Percentiles rank a stretch among this genome's conserved stretches.
phyloP scores from a whole-genome alignment of 37 sponge, comb jelly and placozoan genomes.

The Chondrilla cf. caribensis region DNA sequence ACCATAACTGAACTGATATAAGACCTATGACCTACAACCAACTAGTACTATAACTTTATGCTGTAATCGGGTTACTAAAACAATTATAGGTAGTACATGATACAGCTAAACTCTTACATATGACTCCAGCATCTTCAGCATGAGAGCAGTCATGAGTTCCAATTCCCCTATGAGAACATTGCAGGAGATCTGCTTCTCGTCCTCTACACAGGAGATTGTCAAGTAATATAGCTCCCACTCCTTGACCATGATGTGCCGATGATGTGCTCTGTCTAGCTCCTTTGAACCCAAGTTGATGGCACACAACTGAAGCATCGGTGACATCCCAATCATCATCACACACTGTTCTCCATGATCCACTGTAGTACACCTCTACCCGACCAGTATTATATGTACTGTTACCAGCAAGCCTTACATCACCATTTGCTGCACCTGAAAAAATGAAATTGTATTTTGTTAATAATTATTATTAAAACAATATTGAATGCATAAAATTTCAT shows the following conservation, averaged over 20 bases:
- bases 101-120: too few relatives aligned
- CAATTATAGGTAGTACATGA: too few relatives aligned
- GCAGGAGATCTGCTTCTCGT: background rate
- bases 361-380: slow-evolving; percentile 31
- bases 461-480: background rate
- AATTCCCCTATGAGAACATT: background rate
- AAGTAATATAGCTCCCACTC: background rate
- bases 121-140: background rate
- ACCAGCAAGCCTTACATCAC: slow-evolving; percentile 13
- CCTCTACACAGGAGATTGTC: background rate
- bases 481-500: too few relatives aligned
- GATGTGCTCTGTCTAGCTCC: background rate
- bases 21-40: too few relatives aligned
- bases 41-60: too few relatives aligned
- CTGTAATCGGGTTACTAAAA: too few relatives aligned
- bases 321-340: slow-evolving; percentile 26
- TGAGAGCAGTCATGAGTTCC: background rate
- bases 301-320: slow-evolving; percentile 29
- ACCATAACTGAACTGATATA: too few relatives aligned
- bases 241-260: background rate
- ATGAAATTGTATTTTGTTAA: background rate
- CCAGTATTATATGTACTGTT: background rate
- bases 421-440: background rate
- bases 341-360: slow-evolving; percentile 23
- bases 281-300: slow-evolving; percentile 32